phyloP scores from a whole-genome alignment of 2,888 invertebrate species.

The Synergus itoensis region DNA sequence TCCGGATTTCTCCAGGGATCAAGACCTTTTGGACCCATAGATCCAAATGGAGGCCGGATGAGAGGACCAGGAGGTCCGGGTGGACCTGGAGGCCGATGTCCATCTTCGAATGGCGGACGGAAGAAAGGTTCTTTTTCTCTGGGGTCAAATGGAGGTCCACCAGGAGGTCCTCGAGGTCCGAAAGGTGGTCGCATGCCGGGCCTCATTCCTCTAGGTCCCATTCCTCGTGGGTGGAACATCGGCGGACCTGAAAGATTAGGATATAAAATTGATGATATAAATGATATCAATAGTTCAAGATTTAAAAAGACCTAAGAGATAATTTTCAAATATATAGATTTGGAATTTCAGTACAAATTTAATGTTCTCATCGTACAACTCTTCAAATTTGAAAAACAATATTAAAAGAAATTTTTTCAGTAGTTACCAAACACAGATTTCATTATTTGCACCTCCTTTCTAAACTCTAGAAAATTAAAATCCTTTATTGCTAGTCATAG shows the following conservation, averaged over 20 bases:
- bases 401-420: too few relatives aligned
- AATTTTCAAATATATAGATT: neutral
- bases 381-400: too few relatives aligned
- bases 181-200: conserved; percentile 73
- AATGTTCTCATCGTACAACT: too few relatives aligned
- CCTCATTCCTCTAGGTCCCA: conserved; percentile 75
- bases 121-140: conserved; percentile 70
- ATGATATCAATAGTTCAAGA: neutral
- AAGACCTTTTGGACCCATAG: conserved; percentile 59
- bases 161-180: conserved; percentile 68
- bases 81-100: conserved; percentile 64
- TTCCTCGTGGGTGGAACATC: conserved; percentile 76
- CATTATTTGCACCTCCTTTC: too few relatives aligned
- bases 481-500: too few relatives aligned
- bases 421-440: too few relatives aligned
- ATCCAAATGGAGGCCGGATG: conserved; percentile 62
- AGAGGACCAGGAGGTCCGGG: conserved; percentile 61
- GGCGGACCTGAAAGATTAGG: conserved; percentile 68
- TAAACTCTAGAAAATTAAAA: too few relatives aligned
- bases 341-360: neutral
- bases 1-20: conserved; percentile 69
- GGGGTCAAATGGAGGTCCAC: conserved; percentile 65
- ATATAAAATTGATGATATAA: neutral
- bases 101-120: conserved; percentile 71
- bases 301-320: too few relatives aligned